Percentiles rank a stretch among this genome's conserved stretches.
phyloP scores from a whole-genome alignment of 2,888 invertebrate species.

The Poecilus cupreus region DNA sequence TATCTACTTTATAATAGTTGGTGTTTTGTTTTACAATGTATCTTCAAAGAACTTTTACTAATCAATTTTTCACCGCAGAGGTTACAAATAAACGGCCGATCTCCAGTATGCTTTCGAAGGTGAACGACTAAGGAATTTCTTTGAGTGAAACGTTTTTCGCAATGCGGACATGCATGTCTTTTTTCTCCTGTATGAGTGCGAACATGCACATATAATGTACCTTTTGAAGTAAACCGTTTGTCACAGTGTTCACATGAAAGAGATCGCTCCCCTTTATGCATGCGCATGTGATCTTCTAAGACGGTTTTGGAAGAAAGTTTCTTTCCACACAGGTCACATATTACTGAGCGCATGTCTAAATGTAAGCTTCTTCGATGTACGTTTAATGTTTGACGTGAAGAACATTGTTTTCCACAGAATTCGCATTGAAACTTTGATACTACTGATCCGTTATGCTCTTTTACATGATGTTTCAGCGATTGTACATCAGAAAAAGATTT shows the following conservation, averaged over 20 bases:
- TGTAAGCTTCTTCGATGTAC: slow-evolving; percentile 25
- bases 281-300: slow-evolving; percentile 17
- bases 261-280: slow-evolving; percentile 28
- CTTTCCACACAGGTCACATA: slow-evolving; percentile 39
- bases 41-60: slow-evolving; percentile 65
- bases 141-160: slow-evolving; percentile 66
- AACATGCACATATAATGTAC: slow-evolving; percentile 71
- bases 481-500: slow-evolving; percentile 23
- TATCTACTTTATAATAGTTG: neutral
- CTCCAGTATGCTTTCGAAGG: slow-evolving; percentile 61
- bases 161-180: slow-evolving; percentile 68
- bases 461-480: slow-evolving; percentile 17
- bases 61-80: slow-evolving; percentile 65
- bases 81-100: slow-evolving; percentile 56
- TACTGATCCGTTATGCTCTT: slow-evolving; percentile 18
- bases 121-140: slow-evolving; percentile 63
- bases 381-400: slow-evolving; percentile 64
- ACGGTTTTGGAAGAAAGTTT: slow-evolving; percentile 25
- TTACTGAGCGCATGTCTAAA: slow-evolving; percentile 66
- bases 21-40: slow-evolving; percentile 62
- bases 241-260: slow-evolving; percentile 32
- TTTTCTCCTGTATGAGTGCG: slow-evolving; percentile 72
- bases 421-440: slow-evolving; percentile 64
- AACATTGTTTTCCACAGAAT: slow-evolving; percentile 65
- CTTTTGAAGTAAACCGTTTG: slow-evolving; percentile 30